Percentiles rank a stretch among this genome's conserved stretches.
phyloP scores from a whole-genome alignment of 2,113 vertebrate genomes.

The Ageneiosus marmoratus region DNA sequence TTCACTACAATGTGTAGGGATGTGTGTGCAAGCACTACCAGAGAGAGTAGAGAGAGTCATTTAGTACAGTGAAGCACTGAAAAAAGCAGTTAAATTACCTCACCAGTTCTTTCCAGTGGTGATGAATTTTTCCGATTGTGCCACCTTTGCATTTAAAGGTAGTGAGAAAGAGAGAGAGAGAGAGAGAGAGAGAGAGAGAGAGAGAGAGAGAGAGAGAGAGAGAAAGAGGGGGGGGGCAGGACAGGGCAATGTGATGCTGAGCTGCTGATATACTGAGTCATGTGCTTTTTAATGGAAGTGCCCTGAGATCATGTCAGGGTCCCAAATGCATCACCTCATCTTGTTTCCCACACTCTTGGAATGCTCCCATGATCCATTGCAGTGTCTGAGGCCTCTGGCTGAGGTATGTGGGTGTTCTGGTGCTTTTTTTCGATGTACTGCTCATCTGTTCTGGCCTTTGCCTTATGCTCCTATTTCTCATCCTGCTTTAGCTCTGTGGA shows the following conservation, averaged over 20 bases:
- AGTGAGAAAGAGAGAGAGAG: neutral
- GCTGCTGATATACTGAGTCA: conserved; percentile 57
- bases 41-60: conserved; percentile 25
- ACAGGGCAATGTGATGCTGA: conserved; percentile 48
- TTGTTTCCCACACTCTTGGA: conserved; percentile 21
- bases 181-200: conserved; percentile 19
- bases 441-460: conserved; percentile 60
- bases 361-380: conserved; percentile 65
- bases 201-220: conserved; percentile 35
- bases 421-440: conserved; percentile 54
- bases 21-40: conserved; percentile 26
- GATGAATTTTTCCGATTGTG: conserved; percentile 54
- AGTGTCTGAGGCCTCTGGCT: conserved; percentile 60
- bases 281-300: conserved; percentile 67
- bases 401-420: conserved; percentile 64
- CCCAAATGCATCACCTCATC: conserved; percentile 58
- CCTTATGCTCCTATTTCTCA: conserved; percentile 70
- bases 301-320: conserved; percentile 66
- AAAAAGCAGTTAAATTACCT: conserved; percentile 26
- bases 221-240: neutral
- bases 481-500: conserved; percentile 56
- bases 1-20: neutral
- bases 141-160: conserved; percentile 41
- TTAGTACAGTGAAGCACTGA: neutral
- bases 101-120: conserved; percentile 37